Conservation (phyloP, 2,797 vertebrate genomes). For the Chelonia mydas region DNA sequence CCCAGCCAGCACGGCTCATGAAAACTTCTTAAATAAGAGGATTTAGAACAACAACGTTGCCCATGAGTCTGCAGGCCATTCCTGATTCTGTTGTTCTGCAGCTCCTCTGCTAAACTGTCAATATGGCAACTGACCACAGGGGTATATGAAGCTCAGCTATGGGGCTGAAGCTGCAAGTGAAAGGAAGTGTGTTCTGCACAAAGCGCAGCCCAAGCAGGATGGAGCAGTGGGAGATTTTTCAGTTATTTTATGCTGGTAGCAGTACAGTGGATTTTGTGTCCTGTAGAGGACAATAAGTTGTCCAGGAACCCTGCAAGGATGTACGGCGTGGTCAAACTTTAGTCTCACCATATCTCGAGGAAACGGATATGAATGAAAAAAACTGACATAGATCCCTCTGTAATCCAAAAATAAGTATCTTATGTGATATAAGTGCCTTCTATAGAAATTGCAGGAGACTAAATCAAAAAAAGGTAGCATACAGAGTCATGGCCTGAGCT, state of each 20-base stretch:
- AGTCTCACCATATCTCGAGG: neutral
- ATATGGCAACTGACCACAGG: conserved; percentile 2
- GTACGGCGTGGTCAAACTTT: neutral
- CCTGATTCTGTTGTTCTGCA: conserved; percentile 20
- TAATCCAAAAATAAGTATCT: neutral
- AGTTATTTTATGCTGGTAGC: neutral
- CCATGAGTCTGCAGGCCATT: conserved; percentile 31
- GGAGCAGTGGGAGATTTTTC: conserved; percentile 1
- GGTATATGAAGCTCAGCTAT: neutral
- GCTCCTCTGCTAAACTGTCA: conserved; percentile 10
- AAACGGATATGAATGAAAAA: neutral
- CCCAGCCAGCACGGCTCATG: neutral
- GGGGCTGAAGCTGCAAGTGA: neutral
- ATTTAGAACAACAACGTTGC: neutral
- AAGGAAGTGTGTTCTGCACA: conserved; percentile 5
- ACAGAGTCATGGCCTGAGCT: neutral
- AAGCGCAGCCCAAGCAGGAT: conserved; percentile 16
- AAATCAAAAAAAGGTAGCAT: neutral
- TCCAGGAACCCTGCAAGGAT: neutral
- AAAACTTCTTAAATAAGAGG: neutral
- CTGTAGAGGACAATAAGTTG: neutral
- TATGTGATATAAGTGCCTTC: neutral
- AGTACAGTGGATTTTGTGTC: neutral
- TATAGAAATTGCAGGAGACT: neutral
- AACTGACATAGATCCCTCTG: fast-evolving